Conservation (phyloP, 1,140 invertebrate genomes). For the Panulirus ornatus region DNA sequence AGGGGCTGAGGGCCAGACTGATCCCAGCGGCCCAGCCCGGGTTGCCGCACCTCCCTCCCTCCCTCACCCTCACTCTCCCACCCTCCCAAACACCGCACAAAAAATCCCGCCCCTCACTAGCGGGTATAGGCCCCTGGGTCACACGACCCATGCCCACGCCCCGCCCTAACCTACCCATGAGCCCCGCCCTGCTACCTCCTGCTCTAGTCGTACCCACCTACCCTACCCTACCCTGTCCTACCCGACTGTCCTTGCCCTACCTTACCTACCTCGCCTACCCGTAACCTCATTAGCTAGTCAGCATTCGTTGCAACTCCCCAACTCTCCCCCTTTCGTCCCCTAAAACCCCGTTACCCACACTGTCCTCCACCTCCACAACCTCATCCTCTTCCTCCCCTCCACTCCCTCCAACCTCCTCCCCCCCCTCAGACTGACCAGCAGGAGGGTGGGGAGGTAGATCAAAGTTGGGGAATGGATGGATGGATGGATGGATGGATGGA, state of each 20-base stretch:
- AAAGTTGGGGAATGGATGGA: background rate
- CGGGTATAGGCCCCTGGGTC: conserved; percentile 67
- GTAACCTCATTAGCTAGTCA: background rate
- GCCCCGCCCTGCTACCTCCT: background rate
- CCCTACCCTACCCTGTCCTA: background rate
- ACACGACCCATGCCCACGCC: conserved; percentile 37
- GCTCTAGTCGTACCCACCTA: too few relatives aligned
- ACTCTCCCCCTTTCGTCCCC: background rate
- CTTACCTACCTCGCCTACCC: conserved; percentile 17
- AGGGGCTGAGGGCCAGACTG: conserved; percentile 56
- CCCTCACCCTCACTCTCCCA: conserved; percentile 13
- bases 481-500: background rate
- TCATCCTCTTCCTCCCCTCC: background rate
- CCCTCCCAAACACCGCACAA: conserved; percentile 49
- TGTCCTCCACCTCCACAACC: background rate
- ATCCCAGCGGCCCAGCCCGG: conserved; percentile 7
- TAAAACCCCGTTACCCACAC: background rate
- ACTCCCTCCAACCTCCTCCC: background rate
- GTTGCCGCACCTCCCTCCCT: conserved; percentile 29
- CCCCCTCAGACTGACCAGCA: background rate
- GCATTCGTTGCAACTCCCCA: too few relatives aligned
- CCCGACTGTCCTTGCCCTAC: conserved; percentile 2
- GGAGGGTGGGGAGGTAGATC: background rate
- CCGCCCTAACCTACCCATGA: background rate
- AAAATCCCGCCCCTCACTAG: conserved; percentile 67